A percentile compares a stretch with the other conserved stretches of the same genome.
phyloP scores from a whole-genome alignment of 2,113 vertebrate genomes.

The Pyxicephalus adspersus region DNA sequence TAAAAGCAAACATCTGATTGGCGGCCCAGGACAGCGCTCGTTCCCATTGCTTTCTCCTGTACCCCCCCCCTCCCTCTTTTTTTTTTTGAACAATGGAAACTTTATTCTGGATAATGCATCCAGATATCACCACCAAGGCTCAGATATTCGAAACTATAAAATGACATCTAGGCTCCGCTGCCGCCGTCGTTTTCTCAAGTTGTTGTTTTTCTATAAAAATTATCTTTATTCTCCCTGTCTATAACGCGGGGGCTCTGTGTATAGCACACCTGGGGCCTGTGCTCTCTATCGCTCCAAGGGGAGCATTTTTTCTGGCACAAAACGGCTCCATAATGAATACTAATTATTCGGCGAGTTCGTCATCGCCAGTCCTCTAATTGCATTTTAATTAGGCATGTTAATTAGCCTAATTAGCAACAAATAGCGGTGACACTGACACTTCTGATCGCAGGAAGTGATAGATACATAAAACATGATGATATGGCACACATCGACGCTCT shows the following conservation, averaged over 20 bases:
- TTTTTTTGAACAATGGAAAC: background rate
- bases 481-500: no score
- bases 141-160: no score
- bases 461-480: background rate
- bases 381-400: constrained; percentile 56
- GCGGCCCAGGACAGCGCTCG: no score
- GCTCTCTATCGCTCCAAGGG: constrained; percentile 30
- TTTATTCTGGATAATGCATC: no score
- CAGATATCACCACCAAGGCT: no score
- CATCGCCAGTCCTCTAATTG: constrained; percentile 48
- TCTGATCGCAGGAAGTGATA: constrained; percentile 33
- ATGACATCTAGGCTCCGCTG: no score
- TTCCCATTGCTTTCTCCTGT: background rate
- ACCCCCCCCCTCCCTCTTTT: background rate
- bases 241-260: background rate
- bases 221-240: background rate
- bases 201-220: no score
- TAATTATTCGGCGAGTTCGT: constrained; percentile 44
- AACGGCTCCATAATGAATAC: constrained; percentile 50
- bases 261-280: constrained; percentile 39
- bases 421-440: constrained; percentile 11
- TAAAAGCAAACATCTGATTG: no score
- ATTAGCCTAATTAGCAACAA: constrained; percentile 49
- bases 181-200: no score
- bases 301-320: constrained; percentile 20